phyloP scores from a whole-genome alignment of 2,888 invertebrate species.

The Nowickia ferox region DNA sequence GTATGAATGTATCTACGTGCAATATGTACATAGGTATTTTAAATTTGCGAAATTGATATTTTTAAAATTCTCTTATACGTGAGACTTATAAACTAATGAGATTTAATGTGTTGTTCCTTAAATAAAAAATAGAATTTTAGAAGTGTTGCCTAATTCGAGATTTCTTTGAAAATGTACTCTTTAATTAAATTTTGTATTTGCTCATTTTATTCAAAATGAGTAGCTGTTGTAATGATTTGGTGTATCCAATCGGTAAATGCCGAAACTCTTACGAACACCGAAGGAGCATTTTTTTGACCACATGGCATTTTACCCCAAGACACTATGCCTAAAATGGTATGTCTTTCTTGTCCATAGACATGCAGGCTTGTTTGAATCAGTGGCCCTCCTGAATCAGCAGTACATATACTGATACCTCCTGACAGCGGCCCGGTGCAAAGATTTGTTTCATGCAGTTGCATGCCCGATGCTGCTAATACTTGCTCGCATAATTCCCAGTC shows the following conservation, averaged over 20 bases:
- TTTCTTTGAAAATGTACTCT: conserved; percentile 8
- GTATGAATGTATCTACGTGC: not conserved
- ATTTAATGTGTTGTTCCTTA: not conserved
- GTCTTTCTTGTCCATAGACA: conserved; percentile 74
- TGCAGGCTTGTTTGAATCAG: conserved; percentile 77
- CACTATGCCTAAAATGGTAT: conserved; percentile 83
- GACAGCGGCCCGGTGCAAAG: conserved; percentile 81
- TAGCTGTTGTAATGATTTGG: conserved; percentile 76
- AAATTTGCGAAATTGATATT: not conserved
- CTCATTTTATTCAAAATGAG: conserved; percentile 75
- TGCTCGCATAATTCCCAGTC: conserved; percentile 78
- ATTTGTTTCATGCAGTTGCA: conserved; percentile 80
- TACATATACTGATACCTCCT: conserved; percentile 81
- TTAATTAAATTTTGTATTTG: conserved; percentile 27
- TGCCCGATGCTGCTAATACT: conserved; percentile 78
- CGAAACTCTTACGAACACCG: conserved; percentile 84
- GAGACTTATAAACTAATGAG: conserved; percentile 53
- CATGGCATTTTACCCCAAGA: conserved; percentile 84
- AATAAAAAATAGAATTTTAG: not conserved
- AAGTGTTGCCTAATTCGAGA: conserved; percentile 59
- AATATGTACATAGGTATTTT: not conserved
- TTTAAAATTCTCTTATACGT: not conserved
- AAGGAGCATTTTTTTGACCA: conserved; percentile 82
- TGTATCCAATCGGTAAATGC: conserved; percentile 83
- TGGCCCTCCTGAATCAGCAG: conserved; percentile 82